phyloP scores from a whole-genome alignment of 2,888 invertebrate genomes.

The Omphaloscelis lunosa region DNA sequence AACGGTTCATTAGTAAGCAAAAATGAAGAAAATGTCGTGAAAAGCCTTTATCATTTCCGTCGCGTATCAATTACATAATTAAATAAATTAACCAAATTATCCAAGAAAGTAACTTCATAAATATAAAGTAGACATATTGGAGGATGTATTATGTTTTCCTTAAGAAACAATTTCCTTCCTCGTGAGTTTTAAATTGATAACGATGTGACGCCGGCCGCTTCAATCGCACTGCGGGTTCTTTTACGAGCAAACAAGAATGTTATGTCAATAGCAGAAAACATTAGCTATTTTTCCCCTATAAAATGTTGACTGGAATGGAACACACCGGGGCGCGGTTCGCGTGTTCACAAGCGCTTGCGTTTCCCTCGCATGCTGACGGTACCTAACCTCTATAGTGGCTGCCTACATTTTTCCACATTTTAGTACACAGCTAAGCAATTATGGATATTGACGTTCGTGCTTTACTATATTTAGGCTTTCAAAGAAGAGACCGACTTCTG shows the following conservation, averaged over 20 bases:
- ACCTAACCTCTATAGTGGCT: conserved; percentile 69
- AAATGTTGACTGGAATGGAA: conserved; percentile 67
- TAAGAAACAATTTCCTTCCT: conserved; percentile 60
- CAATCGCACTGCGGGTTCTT: conserved; percentile 58
- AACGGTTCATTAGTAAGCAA: background rate
- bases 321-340: conserved; percentile 78
- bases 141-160: conserved; percentile 45
- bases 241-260: conserved; percentile 69
- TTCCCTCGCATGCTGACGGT: conserved; percentile 74
- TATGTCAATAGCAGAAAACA: conserved; percentile 75
- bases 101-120: conserved; percentile 31
- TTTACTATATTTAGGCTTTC: conserved; percentile 69
- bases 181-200: conserved; percentile 65
- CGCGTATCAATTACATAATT: conserved; percentile 6
- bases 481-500: conserved; percentile 65
- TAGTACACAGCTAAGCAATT: conserved; percentile 76
- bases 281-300: conserved; percentile 76
- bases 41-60: conserved; percentile 17
- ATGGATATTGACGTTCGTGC: conserved; percentile 77
- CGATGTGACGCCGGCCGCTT: conserved; percentile 60
- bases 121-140: conserved; percentile 32
- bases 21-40: background rate
- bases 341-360: conserved; percentile 75
- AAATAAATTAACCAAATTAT: conserved; percentile 30
- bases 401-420: conserved; percentile 77